These are phyloP conservation scores for Anticlea derivata DNA, from an alignment of 2,888 invertebrate genomes.

Conservation along the genomic window DNA sequence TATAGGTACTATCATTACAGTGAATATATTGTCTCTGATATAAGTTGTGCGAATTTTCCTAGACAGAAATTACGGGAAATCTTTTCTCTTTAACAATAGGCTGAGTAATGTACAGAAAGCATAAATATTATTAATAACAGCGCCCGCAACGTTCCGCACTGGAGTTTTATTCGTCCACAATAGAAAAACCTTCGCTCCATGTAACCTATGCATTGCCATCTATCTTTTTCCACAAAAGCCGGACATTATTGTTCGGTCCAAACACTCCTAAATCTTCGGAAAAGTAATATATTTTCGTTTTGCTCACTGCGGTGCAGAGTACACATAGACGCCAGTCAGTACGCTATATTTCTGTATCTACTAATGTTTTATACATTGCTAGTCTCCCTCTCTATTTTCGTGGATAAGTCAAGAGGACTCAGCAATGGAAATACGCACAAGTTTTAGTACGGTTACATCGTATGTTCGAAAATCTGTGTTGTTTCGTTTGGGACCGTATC, in stretches of 20 bases:
- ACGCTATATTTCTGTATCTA: slow-evolving; percentile 76
- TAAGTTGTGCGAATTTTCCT: slow-evolving; percentile 39
- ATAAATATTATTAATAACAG: slow-evolving; percentile 81
- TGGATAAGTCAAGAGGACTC: slow-evolving; percentile 41
- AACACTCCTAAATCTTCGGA: slow-evolving; percentile 84
- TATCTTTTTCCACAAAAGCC: slow-evolving; percentile 85
- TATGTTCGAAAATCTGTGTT: slow-evolving; percentile 58
- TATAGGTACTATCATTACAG: neutral
- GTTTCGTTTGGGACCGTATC: slow-evolving; percentile 62
- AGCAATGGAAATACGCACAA: slow-evolving; percentile 62
- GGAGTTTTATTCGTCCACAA: slow-evolving; percentile 79
- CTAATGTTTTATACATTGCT: slow-evolving; percentile 80
- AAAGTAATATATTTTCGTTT: slow-evolving; percentile 85
- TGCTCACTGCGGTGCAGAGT: slow-evolving; percentile 77
- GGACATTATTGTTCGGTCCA: slow-evolving; percentile 85
- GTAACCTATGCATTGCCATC: slow-evolving; percentile 83
- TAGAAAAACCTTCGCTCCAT: slow-evolving; percentile 78
- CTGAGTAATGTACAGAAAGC: slow-evolving; percentile 63
- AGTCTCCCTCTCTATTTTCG: slow-evolving; percentile 48
- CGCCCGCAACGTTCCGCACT: slow-evolving; percentile 60
- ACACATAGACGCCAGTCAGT: slow-evolving; percentile 64
- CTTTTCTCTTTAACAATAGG: slow-evolving; percentile 65
- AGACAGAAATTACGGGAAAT: slow-evolving; percentile 56
- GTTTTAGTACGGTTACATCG: slow-evolving; percentile 57
- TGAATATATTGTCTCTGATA: slow-evolving; percentile 10